Conservation (phyloP, 2,888 invertebrate species). For the Synanthedon myopaeformis region DNA sequence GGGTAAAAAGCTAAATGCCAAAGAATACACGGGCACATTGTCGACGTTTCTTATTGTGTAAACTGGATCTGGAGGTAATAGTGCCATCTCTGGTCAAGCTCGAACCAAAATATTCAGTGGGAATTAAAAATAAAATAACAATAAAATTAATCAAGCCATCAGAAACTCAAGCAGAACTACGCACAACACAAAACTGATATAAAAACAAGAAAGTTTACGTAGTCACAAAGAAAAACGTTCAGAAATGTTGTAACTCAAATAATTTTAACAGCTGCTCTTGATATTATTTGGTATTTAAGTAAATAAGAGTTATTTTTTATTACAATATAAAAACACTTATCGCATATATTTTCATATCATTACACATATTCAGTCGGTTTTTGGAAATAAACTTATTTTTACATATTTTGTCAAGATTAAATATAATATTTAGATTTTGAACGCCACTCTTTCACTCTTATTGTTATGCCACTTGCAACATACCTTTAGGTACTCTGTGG, state of each 20-base stretch:
- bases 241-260: neutral
- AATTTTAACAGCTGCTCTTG: neutral
- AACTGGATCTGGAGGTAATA: constrained; percentile 82
- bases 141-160: constrained; percentile 65
- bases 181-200: constrained; percentile 70
- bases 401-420: no score
- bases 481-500: no score
- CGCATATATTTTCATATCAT: no score
- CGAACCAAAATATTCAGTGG: constrained; percentile 53
- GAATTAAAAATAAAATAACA: constrained; percentile 58
- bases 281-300: neutral
- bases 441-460: no score
- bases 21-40: constrained; percentile 78
- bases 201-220: constrained; percentile 34
- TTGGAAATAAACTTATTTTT: no score
- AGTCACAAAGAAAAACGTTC: constrained; percentile 1
- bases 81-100: constrained; percentile 74
- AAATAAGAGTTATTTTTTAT: no score
- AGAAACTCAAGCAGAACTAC: constrained; percentile 65
- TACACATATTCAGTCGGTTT: no score
- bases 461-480: no score
- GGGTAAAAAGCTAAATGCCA: constrained; percentile 75
- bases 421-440: no score
- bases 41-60: constrained; percentile 77
- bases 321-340: no score